Evolutionary conservation across 2,797 vertebrate genomes (phyloP).

Genomic region (Lerista edwardsae): DNA sequence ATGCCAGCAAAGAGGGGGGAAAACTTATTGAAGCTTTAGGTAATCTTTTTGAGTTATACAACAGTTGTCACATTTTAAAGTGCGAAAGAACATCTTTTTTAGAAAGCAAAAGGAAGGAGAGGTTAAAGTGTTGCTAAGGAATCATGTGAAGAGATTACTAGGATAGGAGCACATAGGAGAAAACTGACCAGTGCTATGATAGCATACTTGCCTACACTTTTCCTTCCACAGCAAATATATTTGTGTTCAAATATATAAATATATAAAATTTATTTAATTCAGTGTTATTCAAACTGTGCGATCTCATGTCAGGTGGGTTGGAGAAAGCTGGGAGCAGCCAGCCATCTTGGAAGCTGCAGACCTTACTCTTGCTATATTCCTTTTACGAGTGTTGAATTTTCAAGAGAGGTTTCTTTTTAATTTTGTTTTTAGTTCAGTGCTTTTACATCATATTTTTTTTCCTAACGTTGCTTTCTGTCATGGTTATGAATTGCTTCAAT

Average conservation of each 20-base stretch:
- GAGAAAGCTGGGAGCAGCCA: too few relatives aligned
- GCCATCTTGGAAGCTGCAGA: too few relatives aligned
- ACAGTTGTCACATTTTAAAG: conserved; percentile 3
- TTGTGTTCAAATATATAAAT: neutral
- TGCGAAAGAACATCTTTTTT: neutral
- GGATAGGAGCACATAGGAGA: rapidly evolving
- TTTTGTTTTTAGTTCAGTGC: too few relatives aligned
- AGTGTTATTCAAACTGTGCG: too few relatives aligned
- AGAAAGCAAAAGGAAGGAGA: conserved; percentile 9
- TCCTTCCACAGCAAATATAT: neutral
- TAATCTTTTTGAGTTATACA: conserved; percentile 40
- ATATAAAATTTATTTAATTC: neutral
- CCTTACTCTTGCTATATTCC: too few relatives aligned
- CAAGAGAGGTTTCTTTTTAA: too few relatives aligned
- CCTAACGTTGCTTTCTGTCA: too few relatives aligned
- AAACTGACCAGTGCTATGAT: neutral
- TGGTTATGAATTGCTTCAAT: too few relatives aligned
- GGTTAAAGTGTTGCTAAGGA: neutral
- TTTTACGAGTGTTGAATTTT: too few relatives aligned
- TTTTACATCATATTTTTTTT: too few relatives aligned
- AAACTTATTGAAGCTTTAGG: conserved; percentile 36
- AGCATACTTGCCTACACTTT: neutral
- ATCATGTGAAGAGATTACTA: neutral
- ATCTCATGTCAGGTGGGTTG: too few relatives aligned
- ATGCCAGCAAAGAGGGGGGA: neutral